Base-by-base conservation (phyloP, 23 tunicate genomes). In the Botrylloides violaceus region DNA sequence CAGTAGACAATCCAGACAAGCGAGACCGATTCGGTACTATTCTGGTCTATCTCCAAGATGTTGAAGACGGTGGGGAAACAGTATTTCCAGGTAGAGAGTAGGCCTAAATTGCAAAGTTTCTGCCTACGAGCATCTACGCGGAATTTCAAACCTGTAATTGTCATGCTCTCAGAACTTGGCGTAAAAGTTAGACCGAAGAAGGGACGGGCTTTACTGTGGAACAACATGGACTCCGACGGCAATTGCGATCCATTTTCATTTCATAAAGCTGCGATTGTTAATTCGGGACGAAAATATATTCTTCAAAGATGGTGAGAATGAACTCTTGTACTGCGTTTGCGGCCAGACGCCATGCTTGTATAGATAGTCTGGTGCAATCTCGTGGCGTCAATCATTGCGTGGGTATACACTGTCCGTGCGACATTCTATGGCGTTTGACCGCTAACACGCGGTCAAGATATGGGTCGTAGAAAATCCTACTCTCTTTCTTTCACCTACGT, bases 271-370 rank as follows among this genome's bases (percentile, higher is more conserved):
- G 71, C 66, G 9, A 59, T 66, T 3, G 95, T 87, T 9, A 32
- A 38, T 15, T 59, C 66, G 30, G 95, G 95, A 50, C 80, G 73
- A 73, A 87, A 87, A 56, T 87, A 71, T 71, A 87, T 87, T 56
- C 35, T 87, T 24, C 95, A 87, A 50, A 34, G 95, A 70, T 87
- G 95, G 95, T 87, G 49, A 73, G 84, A n/a, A n/a, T n/a, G n/a
- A n/a, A n/a, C n/a, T n/a, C n/a, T n/a, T n/a, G n/a, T n/a, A n/a
- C n/a, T n/a, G n/a, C n/a, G n/a, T n/a, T n/a, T n/a, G n/a, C n/a
- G n/a, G n/a, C n/a, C n/a, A n/a, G n/a, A n/a, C n/a, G n/a, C n/a
- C n/a, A n/a, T n/a, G n/a, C n/a, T n/a, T n/a, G n/a, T n/a, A n/a
- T n/a, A n/a, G n/a, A n/a, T n/a, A n/a, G n/a, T n/a, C n/a, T n/a